Base-by-base conservation (phyloP, 1,140 invertebrate species). In the Leptinotarsa texana region DNA sequence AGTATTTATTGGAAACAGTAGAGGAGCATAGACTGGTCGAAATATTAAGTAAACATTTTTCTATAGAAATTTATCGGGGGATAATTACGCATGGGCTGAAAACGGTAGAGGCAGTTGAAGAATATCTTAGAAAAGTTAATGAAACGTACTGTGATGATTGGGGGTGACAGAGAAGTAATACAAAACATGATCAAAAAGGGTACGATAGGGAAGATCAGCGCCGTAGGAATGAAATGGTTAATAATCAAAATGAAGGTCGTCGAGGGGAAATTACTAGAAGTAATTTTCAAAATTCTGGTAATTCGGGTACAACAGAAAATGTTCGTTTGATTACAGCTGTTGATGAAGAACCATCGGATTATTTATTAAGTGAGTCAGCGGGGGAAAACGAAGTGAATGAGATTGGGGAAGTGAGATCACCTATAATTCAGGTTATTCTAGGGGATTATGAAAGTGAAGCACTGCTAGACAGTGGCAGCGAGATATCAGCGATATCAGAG, bases 91-190 rank as follows among this genome's bases (percentile, higher is more conserved):
- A 22, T n/a, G 67, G 67, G 13, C 27, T 68, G 33, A 68, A 68
- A 22, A 68, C 24, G 11, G 24, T 11, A 18, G 67, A 68, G 18
- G 67, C 21, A 68, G 67, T 68, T 6, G 67, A 68, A 68, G 67
- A 13, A 18, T 68, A 68, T 27, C 27, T 68, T 1, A 13, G 18
- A 27, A 68, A 68, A 68, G 17, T 68, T 33, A 24, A 21, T 48
- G 67, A 68, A 27, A 68, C 67, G 5, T 68, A 68, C 67, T 72
- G 67, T 84, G 82, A 13, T 77, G 63, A 13, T 75, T 72, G 13
- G 22, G 47, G 67, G n/a, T n/a, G 62, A 21, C 24, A 63, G 18
- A 63, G 24, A 21, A 21, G 24, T 63, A 63, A n/a, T 21, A n/a
- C n/a, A 63, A 63, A n/a, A 63, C 18, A 63, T 63, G 24, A 63